Conservation (phyloP, 1,140 invertebrate species). For the Lithobius niger region DNA sequence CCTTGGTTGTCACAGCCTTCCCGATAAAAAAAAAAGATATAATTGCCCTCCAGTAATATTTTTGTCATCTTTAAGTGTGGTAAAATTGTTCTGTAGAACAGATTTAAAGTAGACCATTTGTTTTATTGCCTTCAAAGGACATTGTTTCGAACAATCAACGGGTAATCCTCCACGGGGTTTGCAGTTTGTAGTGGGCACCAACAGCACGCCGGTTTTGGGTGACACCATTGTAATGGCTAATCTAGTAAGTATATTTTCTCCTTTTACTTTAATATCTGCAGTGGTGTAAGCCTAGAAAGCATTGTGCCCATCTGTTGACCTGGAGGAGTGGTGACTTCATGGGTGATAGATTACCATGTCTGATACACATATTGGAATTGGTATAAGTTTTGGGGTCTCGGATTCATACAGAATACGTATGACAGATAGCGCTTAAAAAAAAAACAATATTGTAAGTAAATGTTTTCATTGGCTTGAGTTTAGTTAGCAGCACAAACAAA, state of each 20-base stretch:
- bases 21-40: too few species aligned
- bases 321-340: too few species aligned
- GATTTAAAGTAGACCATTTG: slow-evolving; percentile 1
- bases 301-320: too few species aligned
- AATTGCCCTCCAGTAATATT: too few species aligned
- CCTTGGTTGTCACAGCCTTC: too few species aligned
- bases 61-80: background rate
- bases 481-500: too few species aligned
- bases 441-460: background rate
- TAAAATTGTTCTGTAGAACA: slow-evolving; percentile 5
- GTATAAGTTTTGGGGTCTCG: too few species aligned
- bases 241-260: slow-evolving; percentile 37
- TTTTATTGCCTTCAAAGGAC: slow-evolving; percentile 35
- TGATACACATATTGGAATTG: too few species aligned
- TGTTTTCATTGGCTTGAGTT: too few species aligned
- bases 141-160: slow-evolving; percentile 84
- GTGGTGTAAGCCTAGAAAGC: too few species aligned
- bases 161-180: slow-evolving; percentile 91
- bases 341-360: too few species aligned
- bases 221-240: slow-evolving; percentile 99
- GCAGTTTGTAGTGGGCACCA: slow-evolving; percentile 87
- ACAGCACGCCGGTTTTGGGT: slow-evolving; percentile 54
- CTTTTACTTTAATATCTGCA: background rate
- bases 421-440: background rate
- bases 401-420: background rate